A percentile compares a stretch with the other conserved stretches of the same genome.
These are phyloP conservation scores for Nyleta sp. DNA, from an alignment of 2,888 invertebrate genomes.

Conservation along the genomic window DNA sequence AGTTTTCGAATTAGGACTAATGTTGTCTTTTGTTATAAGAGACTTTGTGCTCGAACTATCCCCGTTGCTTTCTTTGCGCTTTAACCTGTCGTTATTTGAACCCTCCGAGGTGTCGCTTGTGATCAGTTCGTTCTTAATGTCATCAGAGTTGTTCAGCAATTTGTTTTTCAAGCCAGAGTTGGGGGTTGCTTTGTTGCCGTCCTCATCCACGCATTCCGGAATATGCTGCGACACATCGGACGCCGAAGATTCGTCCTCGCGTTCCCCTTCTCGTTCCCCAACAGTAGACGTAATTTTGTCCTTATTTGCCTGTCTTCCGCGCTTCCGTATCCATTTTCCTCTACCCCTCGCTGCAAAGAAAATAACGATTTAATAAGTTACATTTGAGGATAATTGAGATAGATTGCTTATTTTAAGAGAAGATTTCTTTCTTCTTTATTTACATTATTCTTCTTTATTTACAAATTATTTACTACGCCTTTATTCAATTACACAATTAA, in stretches of 20 bases:
- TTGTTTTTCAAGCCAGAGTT: slow-evolving; percentile 76
- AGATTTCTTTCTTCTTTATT: no score
- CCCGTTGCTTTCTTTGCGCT: slow-evolving; percentile 74
- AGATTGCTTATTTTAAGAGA: no score
- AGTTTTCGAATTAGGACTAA: slow-evolving; percentile 66
- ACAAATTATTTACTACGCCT: no score
- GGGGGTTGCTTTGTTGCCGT: slow-evolving; percentile 44
- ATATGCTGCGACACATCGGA: slow-evolving; percentile 76
- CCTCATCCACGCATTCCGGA: slow-evolving; percentile 59
- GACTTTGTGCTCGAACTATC: slow-evolving; percentile 71
- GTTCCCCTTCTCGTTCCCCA: slow-evolving; percentile 70
- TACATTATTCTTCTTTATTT: no score
- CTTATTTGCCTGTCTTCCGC: slow-evolving; percentile 45
- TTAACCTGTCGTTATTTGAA: slow-evolving; percentile 77
- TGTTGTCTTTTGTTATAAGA: slow-evolving; percentile 68
- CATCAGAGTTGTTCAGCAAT: slow-evolving; percentile 76
- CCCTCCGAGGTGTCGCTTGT: slow-evolving; percentile 80
- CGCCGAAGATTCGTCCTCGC: slow-evolving; percentile 76
- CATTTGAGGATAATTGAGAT: no score
- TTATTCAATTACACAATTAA: no score
- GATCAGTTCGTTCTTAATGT: slow-evolving; percentile 74
- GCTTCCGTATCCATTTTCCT: slow-evolving; percentile 52
- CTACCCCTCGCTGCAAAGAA: slow-evolving; percentile 45
- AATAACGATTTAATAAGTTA: no score
- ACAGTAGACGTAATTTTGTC: slow-evolving; percentile 24